phyloP scores from a whole-genome alignment of 1,140 invertebrate species.

The Ceratina calcarata region DNA sequence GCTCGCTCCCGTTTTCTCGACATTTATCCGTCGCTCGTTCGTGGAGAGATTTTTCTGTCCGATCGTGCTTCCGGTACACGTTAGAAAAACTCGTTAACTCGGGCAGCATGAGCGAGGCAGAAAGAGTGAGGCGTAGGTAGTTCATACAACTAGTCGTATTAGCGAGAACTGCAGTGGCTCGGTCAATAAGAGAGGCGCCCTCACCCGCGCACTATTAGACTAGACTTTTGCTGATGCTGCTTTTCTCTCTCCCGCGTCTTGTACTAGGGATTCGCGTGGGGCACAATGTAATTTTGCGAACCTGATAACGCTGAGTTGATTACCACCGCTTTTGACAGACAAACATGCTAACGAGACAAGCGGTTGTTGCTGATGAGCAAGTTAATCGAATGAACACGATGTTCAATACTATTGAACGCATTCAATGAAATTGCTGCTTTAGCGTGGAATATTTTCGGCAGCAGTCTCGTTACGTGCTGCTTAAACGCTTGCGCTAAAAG shows the following conservation, averaged over 20 bases:
- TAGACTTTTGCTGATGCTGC: slow-evolving; percentile 45
- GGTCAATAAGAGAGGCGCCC: slow-evolving; percentile 43
- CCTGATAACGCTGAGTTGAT: not conserved
- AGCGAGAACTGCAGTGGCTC: slow-evolving; percentile 45
- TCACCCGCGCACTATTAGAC: slow-evolving; percentile 20
- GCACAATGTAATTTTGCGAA: slow-evolving; percentile 18
- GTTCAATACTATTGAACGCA: not conserved
- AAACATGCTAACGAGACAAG: not conserved
- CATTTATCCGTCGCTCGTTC: not conserved
- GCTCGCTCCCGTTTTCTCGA: not conserved
- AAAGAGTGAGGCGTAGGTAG: not conserved
- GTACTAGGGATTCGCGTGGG: slow-evolving; percentile 7
- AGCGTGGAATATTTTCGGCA: slow-evolving; percentile 1
- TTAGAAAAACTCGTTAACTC: slow-evolving; percentile 50
- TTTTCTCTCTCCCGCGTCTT: slow-evolving; percentile 23
- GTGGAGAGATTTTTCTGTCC: slow-evolving; percentile 35
- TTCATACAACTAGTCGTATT: slow-evolving; percentile 20
- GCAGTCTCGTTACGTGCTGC: not conserved
- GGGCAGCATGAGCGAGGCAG: not conserved
- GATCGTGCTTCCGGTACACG: slow-evolving; percentile 4
- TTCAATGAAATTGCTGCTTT: not conserved
- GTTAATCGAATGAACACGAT: too few relatives aligned
- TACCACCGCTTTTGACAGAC: not conserved
- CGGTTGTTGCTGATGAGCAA: not conserved
- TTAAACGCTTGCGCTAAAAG: slow-evolving; percentile 13